These are phyloP conservation scores for Tenthredo amoena DNA, from an alignment of 2,888 invertebrate species.

Conservation along the genomic window DNA sequence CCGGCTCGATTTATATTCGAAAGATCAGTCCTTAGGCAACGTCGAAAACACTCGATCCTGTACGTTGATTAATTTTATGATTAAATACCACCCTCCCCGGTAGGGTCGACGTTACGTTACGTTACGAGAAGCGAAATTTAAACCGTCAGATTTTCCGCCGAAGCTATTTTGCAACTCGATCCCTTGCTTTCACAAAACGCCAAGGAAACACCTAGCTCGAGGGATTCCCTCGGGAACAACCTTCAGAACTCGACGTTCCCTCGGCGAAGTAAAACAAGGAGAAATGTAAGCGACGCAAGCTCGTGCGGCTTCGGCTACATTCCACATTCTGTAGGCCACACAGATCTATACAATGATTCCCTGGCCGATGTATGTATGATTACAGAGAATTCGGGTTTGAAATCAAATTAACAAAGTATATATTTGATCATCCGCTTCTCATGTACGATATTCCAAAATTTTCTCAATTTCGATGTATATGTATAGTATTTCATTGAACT, in stretches of 20 bases:
- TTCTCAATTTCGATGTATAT: no score
- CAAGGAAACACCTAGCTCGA: background rate
- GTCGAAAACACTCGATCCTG: slow-evolving; percentile 11
- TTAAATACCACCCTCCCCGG: no score
- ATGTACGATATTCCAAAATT: no score
- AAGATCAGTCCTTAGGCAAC: background rate
- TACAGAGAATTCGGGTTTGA: background rate
- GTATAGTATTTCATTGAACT: no score
- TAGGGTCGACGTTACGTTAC: background rate
- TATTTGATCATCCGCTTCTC: background rate
- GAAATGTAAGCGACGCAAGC: slow-evolving; percentile 18
- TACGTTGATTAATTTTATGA: slow-evolving; percentile 23
- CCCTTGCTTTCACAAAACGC: background rate
- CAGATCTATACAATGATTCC: background rate
- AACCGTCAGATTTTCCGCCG: slow-evolving; percentile 11
- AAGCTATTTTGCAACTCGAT: slow-evolving; percentile 27
- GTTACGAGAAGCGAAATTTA: background rate
- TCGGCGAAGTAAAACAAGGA: background rate
- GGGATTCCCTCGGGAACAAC: slow-evolving; percentile 19
- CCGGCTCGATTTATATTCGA: background rate
- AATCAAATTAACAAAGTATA: background rate
- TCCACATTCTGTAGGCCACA: slow-evolving; percentile 1
- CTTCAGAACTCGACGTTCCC: background rate
- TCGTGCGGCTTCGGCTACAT: background rate
- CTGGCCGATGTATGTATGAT: background rate